Conservation (phyloP, 2,888 invertebrate genomes). For the Hydropsyche betteni region DNA sequence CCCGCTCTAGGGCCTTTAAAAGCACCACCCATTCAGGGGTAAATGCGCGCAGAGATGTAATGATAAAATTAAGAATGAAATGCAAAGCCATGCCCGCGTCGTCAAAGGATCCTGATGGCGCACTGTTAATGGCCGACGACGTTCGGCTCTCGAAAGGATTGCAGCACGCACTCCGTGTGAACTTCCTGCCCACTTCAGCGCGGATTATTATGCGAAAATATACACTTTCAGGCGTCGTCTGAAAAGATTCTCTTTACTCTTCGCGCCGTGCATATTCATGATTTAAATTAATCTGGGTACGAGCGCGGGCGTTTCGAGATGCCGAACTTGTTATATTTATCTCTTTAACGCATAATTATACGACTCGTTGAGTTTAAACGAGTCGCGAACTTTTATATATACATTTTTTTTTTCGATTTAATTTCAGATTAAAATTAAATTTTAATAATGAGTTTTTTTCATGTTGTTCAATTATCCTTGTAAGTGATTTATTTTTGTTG, state of each 20-base stretch:
- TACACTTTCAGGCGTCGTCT: conserved; percentile 3
- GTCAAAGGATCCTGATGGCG: conserved; percentile 44
- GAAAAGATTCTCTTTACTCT: neutral
- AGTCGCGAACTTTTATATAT: no score
- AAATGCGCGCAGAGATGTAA: conserved; percentile 46
- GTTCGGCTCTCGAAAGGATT: neutral
- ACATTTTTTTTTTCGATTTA: no score
- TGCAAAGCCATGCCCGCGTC: conserved; percentile 49
- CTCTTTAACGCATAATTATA: neutral
- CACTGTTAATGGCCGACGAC: conserved; percentile 35
- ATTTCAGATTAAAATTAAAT: no score
- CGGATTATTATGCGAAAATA: conserved; percentile 25
- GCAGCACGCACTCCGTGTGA: no score
- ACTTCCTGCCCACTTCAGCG: neutral
- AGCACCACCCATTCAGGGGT: conserved; percentile 36
- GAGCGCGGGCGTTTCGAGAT: neutral
- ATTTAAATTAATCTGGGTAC: neutral
- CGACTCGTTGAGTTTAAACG: no score
- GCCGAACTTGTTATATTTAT: neutral
- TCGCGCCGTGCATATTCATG: neutral
- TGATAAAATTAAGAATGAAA: conserved; percentile 51
- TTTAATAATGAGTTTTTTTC: no score
- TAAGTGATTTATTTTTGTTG: no score
- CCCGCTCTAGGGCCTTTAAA: conserved; percentile 33
- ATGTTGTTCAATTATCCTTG: no score